A percentile compares a stretch with the other conserved stretches of the same genome.
phyloP scores from a whole-genome alignment of 2,797 vertebrate species.

The Pseudomugil tenellus region DNA sequence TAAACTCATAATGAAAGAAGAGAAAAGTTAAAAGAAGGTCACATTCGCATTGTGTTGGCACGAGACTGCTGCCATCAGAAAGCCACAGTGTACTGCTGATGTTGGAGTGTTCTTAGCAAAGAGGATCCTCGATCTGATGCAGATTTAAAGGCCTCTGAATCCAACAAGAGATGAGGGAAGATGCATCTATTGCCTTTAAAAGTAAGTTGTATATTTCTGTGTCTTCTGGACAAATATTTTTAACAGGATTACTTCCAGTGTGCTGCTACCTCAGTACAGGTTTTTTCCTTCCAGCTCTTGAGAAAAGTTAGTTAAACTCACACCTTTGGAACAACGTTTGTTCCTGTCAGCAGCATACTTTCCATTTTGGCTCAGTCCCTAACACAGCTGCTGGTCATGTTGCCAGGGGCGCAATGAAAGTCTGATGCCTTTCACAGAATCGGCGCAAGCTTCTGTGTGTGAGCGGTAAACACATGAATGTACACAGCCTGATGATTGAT shows the following conservation, averaged over 20 bases:
- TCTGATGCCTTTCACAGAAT: constrained; percentile 7
- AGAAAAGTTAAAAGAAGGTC: constrained; percentile 37
- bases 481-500: constrained; percentile 13
- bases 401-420: constrained; percentile 23
- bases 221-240: constrained; percentile 1
- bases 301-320: constrained; percentile 18
- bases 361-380: constrained; percentile 22
- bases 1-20: constrained; percentile 39
- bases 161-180: constrained; percentile 35
- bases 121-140: constrained; percentile 78
- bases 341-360: constrained; percentile 13
- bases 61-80: constrained; percentile 14
- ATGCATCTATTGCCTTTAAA: constrained; percentile 64
- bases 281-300: constrained; percentile 35
- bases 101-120: constrained; percentile 26
- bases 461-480: constrained; percentile 16
- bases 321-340: constrained; percentile 23
- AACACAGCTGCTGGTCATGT: constrained; percentile 32
- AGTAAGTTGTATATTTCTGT: constrained; percentile 8
- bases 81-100: constrained; percentile 44
- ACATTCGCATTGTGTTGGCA: constrained; percentile 48
- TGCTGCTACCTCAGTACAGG: constrained; percentile 32
- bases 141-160: constrained; percentile 63
- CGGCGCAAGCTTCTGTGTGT: constrained; percentile 11
- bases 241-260: constrained; percentile 12